Evolutionary conservation across 1,140 invertebrate species (phyloP), one percentile per base, ranked within the genome.

Genomic region (Drosophila varians): DNA sequence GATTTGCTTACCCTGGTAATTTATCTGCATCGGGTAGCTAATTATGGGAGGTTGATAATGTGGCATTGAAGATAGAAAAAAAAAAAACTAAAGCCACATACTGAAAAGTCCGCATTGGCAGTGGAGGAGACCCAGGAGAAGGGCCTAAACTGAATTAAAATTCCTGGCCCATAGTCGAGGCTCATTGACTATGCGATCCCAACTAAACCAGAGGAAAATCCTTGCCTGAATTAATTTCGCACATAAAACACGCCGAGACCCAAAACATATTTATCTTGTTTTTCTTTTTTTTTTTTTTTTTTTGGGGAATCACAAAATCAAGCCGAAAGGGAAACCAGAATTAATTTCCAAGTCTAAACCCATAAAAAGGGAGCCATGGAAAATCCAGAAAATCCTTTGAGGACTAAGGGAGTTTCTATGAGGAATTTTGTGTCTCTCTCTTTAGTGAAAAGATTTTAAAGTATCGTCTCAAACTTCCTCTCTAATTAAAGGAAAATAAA

Each of bases 1-100:
- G 53, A 75, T 72, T 68, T 55, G 56, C 60, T 72, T 66, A 58
- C 34, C 47, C 69, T 60, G 47, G 71, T 57, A 79, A 72, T 79
- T 84, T 83, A 77, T 64, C 65, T 38, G 68, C 48, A 47, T 55
- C 40, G 46, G n/a, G n/a, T n/a, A 43, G 60, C 46, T 53, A 65
- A 66, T 66, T 66, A 65, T 66, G 38, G 21, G 16, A n/a, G 26
- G n/a, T 38, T 53, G 40, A 66, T 43, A 19, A 47, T 34, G 31
- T 58, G 43, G 19, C 34, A 28, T n/a, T 28, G 34, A 23, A 23
- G 40, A 48, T n/a, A 12, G 34, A 46, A 12, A 16, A 19, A 49
- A 46, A 12, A 16, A 19, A 47, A 11, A 14, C 1, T 4, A 11
- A 14, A 21, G 16, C 28, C 16, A 48, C 12, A 49, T 16, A 38